A percentile compares a stretch with the other conserved stretches of the same genome.
phyloP scores from a whole-genome alignment of 2,888 invertebrate species.

The Limnephilus marmoratus region DNA sequence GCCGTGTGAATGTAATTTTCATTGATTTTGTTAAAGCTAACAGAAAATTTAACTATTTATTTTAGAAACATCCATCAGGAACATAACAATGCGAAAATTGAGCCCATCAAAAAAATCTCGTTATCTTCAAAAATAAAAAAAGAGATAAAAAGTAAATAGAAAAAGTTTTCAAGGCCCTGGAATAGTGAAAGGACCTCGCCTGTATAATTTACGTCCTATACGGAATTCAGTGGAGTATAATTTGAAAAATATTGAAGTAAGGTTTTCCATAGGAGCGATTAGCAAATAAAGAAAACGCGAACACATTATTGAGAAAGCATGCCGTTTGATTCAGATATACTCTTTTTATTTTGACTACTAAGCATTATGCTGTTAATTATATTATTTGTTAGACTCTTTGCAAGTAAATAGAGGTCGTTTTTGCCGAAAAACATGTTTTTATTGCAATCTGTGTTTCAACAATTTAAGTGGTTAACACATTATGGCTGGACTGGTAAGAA shows the following conservation, averaged over 20 bases:
- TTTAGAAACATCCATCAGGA: background rate
- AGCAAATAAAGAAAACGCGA: conserved; percentile 53
- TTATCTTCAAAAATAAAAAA: background rate
- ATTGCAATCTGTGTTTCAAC: background rate
- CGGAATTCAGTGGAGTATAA: conserved; percentile 49
- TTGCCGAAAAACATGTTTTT: background rate
- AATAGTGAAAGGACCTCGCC: conserved; percentile 29
- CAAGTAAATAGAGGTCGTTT: conserved; percentile 35
- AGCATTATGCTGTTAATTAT: conserved; percentile 49
- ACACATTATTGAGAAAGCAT: conserved; percentile 51
- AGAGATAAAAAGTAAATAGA: background rate
- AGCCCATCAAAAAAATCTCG: background rate
- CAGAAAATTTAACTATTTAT: background rate
- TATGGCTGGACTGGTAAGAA: background rate
- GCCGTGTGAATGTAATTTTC: too few relatives aligned
- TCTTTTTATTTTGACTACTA: conserved; percentile 35
- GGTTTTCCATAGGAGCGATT: conserved; percentile 48
- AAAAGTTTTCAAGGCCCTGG: conserved; percentile 8
- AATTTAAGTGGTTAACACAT: conserved; percentile 5
- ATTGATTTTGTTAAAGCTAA: too few relatives aligned
- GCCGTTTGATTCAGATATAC: conserved; percentile 28
- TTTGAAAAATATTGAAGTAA: conserved; percentile 62
- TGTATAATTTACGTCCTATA: conserved; percentile 38
- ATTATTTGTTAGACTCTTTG: conserved; percentile 36
- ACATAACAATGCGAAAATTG: too few relatives aligned